Base-by-base conservation (phyloP, 2,797 vertebrate species). In the Meriones psammophilus region DNA sequence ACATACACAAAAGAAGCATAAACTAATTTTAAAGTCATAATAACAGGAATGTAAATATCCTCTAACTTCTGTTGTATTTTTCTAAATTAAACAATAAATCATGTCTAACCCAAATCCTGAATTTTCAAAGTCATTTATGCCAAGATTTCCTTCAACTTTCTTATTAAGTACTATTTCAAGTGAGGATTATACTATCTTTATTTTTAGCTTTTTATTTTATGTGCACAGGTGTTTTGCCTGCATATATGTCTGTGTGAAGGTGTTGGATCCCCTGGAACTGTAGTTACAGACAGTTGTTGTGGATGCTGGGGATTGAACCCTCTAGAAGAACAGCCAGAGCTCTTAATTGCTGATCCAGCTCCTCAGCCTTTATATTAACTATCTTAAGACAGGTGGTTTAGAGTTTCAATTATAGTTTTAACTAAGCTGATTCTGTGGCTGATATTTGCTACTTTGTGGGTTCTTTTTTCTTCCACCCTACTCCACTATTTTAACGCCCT, bases 11-110 rank as follows among this genome's bases (percentile, higher is more conserved):
- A 96, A 73, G 46, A 69, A 46, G 13, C 39, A 88, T 3, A 78
- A 39, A 79, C 89, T 96, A 68, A 84, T 84, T 95, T 95, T 39
- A 54, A 88, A 78, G 66, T 85, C 30, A 8, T 68, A 39, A 58
- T 79, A 88, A 94, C 60, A 60, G 33, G 18, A 94, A 95, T 76
- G 22, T 66, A 97, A 96, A 88, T 95, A 94, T 92, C 78, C 39
- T 62, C 17, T 68, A 92, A 90, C 1, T 28, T 95, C 66, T 66
- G 88, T 56, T 18, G 64, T 68, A n/a, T 89, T 96, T 85, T 89
- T 62, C 71, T 74, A 91, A 79, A 78, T 50, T 91, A 76, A 95
- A 95, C 26, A 94, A 42, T 87, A 77, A 68, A 71, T 60, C 94
- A 69, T 15, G n/a, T 68, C 46, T 85, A 60, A 66, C 3, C 42